These are phyloP conservation scores for Synanthedon myopaeformis DNA, from an alignment of 2,888 invertebrate genomes.

Conservation along the genomic window DNA sequence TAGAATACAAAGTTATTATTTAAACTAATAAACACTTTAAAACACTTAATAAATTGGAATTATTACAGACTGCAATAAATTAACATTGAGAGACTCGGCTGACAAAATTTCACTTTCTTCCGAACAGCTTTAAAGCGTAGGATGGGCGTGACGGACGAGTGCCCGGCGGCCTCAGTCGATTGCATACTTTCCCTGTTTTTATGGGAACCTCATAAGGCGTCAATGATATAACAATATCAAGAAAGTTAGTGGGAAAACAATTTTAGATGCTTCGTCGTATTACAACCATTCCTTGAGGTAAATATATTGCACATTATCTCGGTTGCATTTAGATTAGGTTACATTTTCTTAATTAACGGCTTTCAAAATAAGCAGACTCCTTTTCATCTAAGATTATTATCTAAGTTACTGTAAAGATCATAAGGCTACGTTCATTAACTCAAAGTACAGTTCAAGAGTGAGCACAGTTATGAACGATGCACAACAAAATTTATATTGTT, in stretches of 20 bases:
- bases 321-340: too few relatives aligned
- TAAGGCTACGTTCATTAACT: too few relatives aligned
- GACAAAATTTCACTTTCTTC: slow-evolving; percentile 60
- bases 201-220: slow-evolving; percentile 52
- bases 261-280: background rate
- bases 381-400: too few relatives aligned
- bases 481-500: too few relatives aligned
- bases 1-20: background rate
- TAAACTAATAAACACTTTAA: background rate
- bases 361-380: too few relatives aligned
- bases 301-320: too few relatives aligned
- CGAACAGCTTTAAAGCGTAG: slow-evolving; percentile 27
- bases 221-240: slow-evolving; percentile 35
- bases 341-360: too few relatives aligned
- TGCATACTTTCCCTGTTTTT: slow-evolving; percentile 66
- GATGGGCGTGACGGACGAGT: slow-evolving; percentile 47
- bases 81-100: slow-evolving; percentile 16
- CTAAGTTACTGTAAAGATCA: too few relatives aligned
- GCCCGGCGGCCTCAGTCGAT: slow-evolving; percentile 45
- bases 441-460: too few relatives aligned
- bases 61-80: slow-evolving; percentile 4
- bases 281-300: too few relatives aligned
- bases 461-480: too few relatives aligned
- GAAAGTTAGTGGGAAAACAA: slow-evolving; percentile 20
- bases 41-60: background rate